These are phyloP conservation scores for Coptodon rendalli DNA, from an alignment of 2,113 vertebrate genomes.

Conservation along the genomic window DNA sequence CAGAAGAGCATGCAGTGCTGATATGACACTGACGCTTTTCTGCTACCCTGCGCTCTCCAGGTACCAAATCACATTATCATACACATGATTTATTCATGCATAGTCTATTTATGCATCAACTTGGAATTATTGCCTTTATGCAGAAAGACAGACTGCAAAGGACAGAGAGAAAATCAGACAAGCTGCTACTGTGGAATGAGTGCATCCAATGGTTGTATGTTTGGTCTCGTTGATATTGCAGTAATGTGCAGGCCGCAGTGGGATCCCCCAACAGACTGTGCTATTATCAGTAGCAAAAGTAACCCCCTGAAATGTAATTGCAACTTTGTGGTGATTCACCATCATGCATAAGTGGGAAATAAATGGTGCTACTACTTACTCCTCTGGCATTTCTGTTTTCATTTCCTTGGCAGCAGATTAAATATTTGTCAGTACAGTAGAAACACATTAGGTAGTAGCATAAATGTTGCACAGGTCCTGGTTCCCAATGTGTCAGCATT, in stretches of 20 bases:
- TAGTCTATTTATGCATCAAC: constrained; percentile 33
- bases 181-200: not conserved
- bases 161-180: not conserved
- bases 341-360: constrained; percentile 18
- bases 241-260: not conserved
- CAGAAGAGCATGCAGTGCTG: not conserved
- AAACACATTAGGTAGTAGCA: not conserved
- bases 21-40: constrained; percentile 33
- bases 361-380: not conserved
- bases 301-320: constrained; percentile 28
- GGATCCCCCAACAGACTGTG: not conserved
- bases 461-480: not conserved
- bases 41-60: not conserved
- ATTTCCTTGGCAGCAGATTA: constrained; percentile 16
- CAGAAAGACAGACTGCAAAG: not conserved
- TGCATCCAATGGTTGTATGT: not conserved
- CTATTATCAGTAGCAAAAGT: not conserved
- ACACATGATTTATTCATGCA: constrained; percentile 57
- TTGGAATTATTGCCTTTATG: constrained; percentile 10
- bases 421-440: constrained; percentile 29
- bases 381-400: not conserved
- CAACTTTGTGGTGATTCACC: not conserved
- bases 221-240: constrained; percentile 4
- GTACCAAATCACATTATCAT: constrained; percentile 40
- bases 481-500: not conserved